Base-by-base conservation (phyloP, 2,888 invertebrate genomes). In the Prenolepis imparis region DNA sequence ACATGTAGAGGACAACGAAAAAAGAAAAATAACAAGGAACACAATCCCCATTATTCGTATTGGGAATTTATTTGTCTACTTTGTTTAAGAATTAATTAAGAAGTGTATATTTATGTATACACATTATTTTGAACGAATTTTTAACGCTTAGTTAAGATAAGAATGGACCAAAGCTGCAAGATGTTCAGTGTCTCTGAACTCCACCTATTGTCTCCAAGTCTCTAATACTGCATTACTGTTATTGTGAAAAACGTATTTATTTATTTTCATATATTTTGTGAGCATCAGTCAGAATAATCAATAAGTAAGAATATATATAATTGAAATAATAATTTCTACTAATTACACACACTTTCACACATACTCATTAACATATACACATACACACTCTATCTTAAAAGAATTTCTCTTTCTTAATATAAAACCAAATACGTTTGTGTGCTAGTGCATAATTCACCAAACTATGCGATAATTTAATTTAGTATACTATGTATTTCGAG, bases 91-190 rank as follows among this genome's bases (percentile, higher is more conserved):
- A 80, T 64, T 77, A 84, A 83, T 36, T 73, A 41, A 83, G 73
- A 5, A 67, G 75, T 77, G 24, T 74, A 83, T 61, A 78, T 78
- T 12, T 75, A 52, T n/a, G 8, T 52, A 52, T 52, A 52, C 8
- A 52, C 55, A 61, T 84, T 80, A 36, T 67, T 73, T 84, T 75
- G 68, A 86, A 75, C 24, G 12, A 85, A 82, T 83, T 82, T 59
- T 83, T 78, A 84, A 84, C 67, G 63, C 83, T 90, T 85, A 86
- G 64, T 86, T 84, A 84, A 82, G 85, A 73, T 84, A 90, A 85
- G 74, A 78, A 89, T 88, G 90, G 89, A 89, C 90, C 90, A 90
- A 90, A 90, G 90, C 83, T 85, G 73, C 68, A 86, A 85, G 84
- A 84, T 55, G 28, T 84, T 88, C 52, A 74, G 63, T 87, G 44